Conservation (phyloP, 1,140 invertebrate genomes). For the Leptonema lineaticorne region DNA sequence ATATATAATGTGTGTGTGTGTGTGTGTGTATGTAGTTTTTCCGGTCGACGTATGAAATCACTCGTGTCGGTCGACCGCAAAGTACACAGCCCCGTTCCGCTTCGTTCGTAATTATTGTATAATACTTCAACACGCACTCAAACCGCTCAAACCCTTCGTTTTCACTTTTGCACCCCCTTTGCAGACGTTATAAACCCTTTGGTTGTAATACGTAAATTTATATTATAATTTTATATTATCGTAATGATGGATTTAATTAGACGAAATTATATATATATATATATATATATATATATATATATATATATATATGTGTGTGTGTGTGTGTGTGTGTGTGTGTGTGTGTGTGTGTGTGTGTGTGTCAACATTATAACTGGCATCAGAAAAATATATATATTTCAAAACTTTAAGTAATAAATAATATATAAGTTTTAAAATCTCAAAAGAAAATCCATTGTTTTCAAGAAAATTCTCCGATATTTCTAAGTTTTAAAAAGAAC, state of each 20-base stretch:
- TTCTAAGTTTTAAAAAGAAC: too few species aligned
- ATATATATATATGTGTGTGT: neutral
- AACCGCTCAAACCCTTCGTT: slow-evolving; percentile 25
- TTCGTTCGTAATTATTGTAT: slow-evolving; percentile 32
- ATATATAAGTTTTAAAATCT: too few species aligned
- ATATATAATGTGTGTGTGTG: neutral
- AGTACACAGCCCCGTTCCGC: slow-evolving; percentile 17
- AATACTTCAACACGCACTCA: slow-evolving; percentile 32
- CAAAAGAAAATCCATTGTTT: too few species aligned
- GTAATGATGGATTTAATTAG: too few species aligned
- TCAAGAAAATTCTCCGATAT: too few species aligned
- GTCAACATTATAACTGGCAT: too few species aligned
- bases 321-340: too few species aligned
- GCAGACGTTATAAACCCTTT: neutral
- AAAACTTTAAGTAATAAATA: too few species aligned
- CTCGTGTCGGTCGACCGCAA: slow-evolving; percentile 12
- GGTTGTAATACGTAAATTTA: neutral
- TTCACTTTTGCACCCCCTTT: slow-evolving; percentile 24
- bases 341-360: too few species aligned
- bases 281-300: neutral
- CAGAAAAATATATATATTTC: neutral
- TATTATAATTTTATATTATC: neutral
- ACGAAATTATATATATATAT: neutral
- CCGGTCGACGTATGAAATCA: neutral
- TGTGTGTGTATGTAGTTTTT: neutral